Evolutionary conservation across 1,140 invertebrate species (phyloP), one percentile per base, ranked within the genome.

Genomic region (Gyrodactylus salaris): DNA sequence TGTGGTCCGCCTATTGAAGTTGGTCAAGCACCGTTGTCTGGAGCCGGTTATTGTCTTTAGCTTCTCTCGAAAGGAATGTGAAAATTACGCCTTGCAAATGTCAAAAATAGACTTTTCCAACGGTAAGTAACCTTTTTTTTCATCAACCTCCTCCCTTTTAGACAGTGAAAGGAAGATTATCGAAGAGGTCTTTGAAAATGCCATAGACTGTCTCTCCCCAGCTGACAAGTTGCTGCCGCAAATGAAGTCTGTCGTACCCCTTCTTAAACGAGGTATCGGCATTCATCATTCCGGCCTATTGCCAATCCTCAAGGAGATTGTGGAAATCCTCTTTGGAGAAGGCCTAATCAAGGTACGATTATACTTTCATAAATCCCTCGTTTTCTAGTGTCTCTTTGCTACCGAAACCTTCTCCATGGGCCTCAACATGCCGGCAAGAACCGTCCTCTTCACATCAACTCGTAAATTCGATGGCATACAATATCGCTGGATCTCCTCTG

Each of bases 371-470:
- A 54, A 54, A 54, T 54, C 7, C 34, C 34, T 54, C 7, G n/a
- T 16, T n/a, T 54, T 54, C n/a, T 54, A 74, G 70, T 68, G 90
- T 0, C 82, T 99, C 0, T 98, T 98, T 84, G 95, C 94, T 0
- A 99, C 95, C 0, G 95, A 98, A 83, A 99, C 95, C 16, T 98
- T 99, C 83, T 91, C 94, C 2, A 98, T 99, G 94, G 95, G 95
- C 1, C 80, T 99, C 0, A 99, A 99, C 82, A 99, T 99, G 95
- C 94, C 95, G 25, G 95, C 95, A 0, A 86, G 93, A 78, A 99
- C 95, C 0, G 95, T 99, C 0, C 82, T 99, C 0, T 99, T 99
- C 77, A 97, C 92, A 0, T 87, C 86, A 68, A 86, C 88, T 20
- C 84, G 90, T 34, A 99, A 99, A 82, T 99, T 91, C 83, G 95